A percentile compares a stretch with the other conserved stretches of the same genome.
Conservation (phyloP, 2,797 vertebrate species). For the Psittacula derbiana region DNA sequence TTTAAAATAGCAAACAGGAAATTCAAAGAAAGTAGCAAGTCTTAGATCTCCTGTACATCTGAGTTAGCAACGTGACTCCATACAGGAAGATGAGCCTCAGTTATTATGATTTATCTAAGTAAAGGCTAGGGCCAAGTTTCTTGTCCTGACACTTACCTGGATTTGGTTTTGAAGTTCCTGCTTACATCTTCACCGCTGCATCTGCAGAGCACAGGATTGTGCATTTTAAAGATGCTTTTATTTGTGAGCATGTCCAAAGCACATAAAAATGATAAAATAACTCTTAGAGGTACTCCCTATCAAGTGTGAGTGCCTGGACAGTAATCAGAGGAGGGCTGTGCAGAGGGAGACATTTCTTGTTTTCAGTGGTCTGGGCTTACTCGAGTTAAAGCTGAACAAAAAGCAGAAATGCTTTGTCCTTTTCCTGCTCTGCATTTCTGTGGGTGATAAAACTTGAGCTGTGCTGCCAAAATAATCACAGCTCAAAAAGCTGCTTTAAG, state of each 20-base stretch:
- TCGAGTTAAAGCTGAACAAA: conserved; percentile 25
- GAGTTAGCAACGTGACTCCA: neutral
- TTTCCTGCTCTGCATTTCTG: conserved; percentile 23
- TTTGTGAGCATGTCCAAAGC: neutral
- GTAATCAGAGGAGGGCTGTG: neutral
- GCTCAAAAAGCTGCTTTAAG: conserved; percentile 49
- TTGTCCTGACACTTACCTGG: neutral
- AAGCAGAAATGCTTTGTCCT: neutral
- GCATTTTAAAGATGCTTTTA: neutral
- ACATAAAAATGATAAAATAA: neutral
- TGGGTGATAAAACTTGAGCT: conserved; percentile 47
- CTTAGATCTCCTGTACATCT: neutral
- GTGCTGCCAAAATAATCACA: conserved; percentile 61
- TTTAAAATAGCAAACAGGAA: conserved; percentile 7
- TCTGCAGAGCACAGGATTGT: neutral
- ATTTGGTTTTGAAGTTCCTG: neutral
- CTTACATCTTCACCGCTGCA: rapidly evolving
- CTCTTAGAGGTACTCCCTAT: neutral
- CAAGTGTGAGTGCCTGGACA: neutral
- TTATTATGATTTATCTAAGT: neutral
- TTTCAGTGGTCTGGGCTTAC: neutral
- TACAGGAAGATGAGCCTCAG: neutral
- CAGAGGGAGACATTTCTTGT: neutral
- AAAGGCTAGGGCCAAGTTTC: neutral
- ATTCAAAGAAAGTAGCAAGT: neutral